These are phyloP conservation scores for Fabriciana adippe DNA, from an alignment of 2,888 invertebrate genomes.

Conservation along the genomic window DNA sequence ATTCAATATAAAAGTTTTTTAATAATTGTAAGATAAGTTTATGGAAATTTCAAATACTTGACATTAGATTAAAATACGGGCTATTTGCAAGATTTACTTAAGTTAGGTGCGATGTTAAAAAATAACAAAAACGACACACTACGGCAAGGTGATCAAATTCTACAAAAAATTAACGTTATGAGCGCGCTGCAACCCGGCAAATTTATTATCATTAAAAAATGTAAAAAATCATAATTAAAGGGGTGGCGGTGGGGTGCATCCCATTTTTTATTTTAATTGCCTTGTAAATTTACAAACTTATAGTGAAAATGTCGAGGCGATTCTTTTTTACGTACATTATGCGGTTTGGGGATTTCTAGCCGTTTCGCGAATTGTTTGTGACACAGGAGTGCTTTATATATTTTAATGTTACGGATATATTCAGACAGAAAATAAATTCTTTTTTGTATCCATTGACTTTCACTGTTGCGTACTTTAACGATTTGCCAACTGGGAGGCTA, in stretches of 20 bases:
- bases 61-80: not conserved
- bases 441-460: slow-evolving; percentile 22
- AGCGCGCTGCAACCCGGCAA: slow-evolving; percentile 58
- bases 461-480: slow-evolving; percentile 15
- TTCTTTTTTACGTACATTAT: slow-evolving; percentile 55
- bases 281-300: slow-evolving; percentile 79
- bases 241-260: slow-evolving; percentile 71
- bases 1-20: too few species aligned
- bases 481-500: slow-evolving; percentile 20
- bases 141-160: slow-evolving; percentile 45
- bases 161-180: slow-evolving; percentile 50
- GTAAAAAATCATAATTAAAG: slow-evolving; percentile 80
- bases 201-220: slow-evolving; percentile 81
- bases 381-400: slow-evolving; percentile 11
- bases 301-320: slow-evolving; percentile 65
- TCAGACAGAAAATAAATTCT: slow-evolving; percentile 18
- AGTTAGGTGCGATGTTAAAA: slow-evolving; percentile 12
- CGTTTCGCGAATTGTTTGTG: slow-evolving; percentile 10
- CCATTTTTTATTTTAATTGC: slow-evolving; percentile 81
- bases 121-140: slow-evolving; percentile 18
- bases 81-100: slow-evolving; percentile 6
- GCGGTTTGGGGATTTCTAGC: slow-evolving; percentile 39
- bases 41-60: too few species aligned
- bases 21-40: too few species aligned
- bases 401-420: slow-evolving; percentile 17